These are phyloP conservation scores for Phengaris alcon DNA, from an alignment of 2,888 invertebrate species.

Conservation along the genomic window DNA sequence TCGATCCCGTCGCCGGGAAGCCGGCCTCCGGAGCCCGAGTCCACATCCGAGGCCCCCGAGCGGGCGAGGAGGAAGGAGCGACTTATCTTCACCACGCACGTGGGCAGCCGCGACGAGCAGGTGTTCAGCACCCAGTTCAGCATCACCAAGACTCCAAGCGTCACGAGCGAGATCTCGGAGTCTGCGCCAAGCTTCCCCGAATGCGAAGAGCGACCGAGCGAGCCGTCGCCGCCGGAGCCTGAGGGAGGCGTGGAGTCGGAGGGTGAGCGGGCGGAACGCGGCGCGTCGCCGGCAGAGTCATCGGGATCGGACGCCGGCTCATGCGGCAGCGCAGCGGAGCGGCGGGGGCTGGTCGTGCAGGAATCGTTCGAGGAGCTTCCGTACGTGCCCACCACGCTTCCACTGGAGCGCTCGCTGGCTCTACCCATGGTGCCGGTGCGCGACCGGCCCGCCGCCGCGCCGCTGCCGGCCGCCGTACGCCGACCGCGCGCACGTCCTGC, in stretches of 20 bases:
- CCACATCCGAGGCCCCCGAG: constrained; percentile 40
- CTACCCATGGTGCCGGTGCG: constrained; percentile 88
- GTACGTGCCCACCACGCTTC: constrained; percentile 93
- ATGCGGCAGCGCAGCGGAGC: constrained; percentile 82
- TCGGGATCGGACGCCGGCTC: constrained; percentile 85
- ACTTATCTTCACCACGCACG: constrained; percentile 82
- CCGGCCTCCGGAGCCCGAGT: constrained; percentile 32
- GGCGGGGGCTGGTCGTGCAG: constrained; percentile 84
- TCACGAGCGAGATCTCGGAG: constrained; percentile 80
- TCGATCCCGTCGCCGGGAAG: constrained; percentile 6
- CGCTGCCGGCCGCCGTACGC: constrained; percentile 62
- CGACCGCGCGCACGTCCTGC: constrained; percentile 83
- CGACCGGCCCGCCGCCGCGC: constrained; percentile 63
- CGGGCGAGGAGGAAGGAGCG: constrained; percentile 59
- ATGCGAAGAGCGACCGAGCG: constrained; percentile 75
- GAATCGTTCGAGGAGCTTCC: constrained; percentile 93
- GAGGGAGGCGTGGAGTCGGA: constrained; percentile 34
- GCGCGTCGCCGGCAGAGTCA: constrained; percentile 61
- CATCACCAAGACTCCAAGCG: constrained; percentile 82
- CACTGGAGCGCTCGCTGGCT: constrained; percentile 89
- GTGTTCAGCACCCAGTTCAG: constrained; percentile 83
- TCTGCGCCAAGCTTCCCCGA: constrained; percentile 69
- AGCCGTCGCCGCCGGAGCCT: constrained; percentile 35
- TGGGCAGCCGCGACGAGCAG: constrained; percentile 85
- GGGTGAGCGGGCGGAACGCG: constrained; percentile 39